phyloP scores from a whole-genome alignment of 2,113 vertebrate genomes.

The Dunckerocampus dactyliophorus region DNA sequence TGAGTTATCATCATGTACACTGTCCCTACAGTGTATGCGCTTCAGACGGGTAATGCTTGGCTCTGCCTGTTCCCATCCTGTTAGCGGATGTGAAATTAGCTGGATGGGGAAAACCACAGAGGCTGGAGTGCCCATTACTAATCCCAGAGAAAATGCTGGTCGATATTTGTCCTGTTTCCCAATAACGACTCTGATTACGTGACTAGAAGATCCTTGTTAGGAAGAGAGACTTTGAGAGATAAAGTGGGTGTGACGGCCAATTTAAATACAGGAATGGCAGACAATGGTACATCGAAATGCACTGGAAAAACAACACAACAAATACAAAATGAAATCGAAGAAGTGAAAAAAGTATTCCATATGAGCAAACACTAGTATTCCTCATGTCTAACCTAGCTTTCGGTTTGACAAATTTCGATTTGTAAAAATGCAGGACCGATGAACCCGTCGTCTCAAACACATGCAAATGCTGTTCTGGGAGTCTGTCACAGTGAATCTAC shows the following conservation, averaged over 20 bases:
- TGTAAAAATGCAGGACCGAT: too few species aligned
- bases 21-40: background rate
- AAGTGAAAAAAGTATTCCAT: too few species aligned
- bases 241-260: background rate
- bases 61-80: conserved; percentile 21
- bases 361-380: too few species aligned
- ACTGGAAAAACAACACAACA: background rate
- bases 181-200: conserved; percentile 52
- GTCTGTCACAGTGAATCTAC: conserved; percentile 8
- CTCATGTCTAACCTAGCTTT: too few species aligned
- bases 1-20: too few species aligned
- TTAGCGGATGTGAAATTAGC: conserved; percentile 43
- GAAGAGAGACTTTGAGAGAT: conserved; percentile 3
- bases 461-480: too few species aligned
- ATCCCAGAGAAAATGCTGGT: conserved; percentile 42
- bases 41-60: background rate
- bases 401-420: too few species aligned
- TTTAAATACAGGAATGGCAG: background rate
- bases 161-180: conserved; percentile 31
- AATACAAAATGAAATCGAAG: too few species aligned
- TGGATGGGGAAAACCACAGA: conserved; percentile 39
- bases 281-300: background rate
- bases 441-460: too few species aligned
- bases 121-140: conserved; percentile 50
- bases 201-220: conserved; percentile 26